Evolutionary conservation across 2,113 vertebrate species (phyloP).

Genomic region (Leucosticte australis): DNA sequence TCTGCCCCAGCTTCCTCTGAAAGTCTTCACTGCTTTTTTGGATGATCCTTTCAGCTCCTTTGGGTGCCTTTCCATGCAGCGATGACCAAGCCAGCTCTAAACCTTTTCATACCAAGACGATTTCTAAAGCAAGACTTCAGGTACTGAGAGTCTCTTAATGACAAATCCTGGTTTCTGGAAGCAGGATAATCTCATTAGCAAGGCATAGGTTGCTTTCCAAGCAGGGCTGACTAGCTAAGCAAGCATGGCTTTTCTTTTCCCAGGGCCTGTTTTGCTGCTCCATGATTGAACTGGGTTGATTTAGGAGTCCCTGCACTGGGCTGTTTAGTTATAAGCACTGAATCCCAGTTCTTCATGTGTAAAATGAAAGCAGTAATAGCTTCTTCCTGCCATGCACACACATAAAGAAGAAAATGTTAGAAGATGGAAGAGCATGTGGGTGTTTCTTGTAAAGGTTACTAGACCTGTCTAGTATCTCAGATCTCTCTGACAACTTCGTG

Average conservation of each 20-base stretch:
- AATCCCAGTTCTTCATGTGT: neutral
- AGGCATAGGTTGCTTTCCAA: neutral
- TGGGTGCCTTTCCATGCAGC: neutral
- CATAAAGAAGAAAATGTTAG: neutral
- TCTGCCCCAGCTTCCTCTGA: neutral
- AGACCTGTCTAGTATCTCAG: neutral
- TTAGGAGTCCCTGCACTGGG: neutral
- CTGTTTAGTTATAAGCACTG: neutral
- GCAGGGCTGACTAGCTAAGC: neutral
- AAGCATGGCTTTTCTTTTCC: neutral
- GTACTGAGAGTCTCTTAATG: neutral
- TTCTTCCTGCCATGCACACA: neutral
- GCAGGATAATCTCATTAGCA: neutral
- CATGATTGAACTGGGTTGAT: neutral
- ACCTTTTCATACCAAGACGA: neutral
- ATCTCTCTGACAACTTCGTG: neutral
- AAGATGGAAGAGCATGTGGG: neutral
- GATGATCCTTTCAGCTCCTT: neutral
- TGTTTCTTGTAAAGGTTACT: constrained; percentile 20
- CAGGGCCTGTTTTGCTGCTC: neutral
- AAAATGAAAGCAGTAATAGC: neutral
- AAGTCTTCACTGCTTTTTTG: neutral
- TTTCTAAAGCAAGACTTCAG: neutral
- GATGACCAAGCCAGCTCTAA: neutral
- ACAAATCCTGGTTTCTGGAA: constrained; percentile 7